Base-by-base conservation (phyloP, 2,888 invertebrate species). In the Apantesis nais region DNA sequence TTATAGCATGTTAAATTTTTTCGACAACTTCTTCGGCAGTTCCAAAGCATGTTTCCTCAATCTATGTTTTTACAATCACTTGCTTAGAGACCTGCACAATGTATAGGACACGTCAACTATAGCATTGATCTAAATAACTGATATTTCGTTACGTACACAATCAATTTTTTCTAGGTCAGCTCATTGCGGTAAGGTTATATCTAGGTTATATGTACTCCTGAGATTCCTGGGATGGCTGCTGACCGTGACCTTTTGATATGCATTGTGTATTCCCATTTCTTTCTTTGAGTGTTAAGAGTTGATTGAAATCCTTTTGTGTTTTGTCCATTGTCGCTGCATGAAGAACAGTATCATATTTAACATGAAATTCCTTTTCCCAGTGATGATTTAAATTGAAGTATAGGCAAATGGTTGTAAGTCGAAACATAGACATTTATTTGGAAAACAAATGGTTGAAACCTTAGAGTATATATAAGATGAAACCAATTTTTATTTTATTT, bases 41-140 rank as follows among this genome's bases (percentile, higher is more conserved):
- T 85, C 85, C 83, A 82, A 88, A 88, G 94, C 93, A 93, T 93
- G 93, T 92, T 90, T 92, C 91, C 91, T 91, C 88, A 78, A 81
- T 88, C 78, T 78, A 76, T 85, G 83, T 87, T 86, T 86, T 86
- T 91, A 89, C 88, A 87, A 88, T 87, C 87, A 89, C 89, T 91
- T 85, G 91, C 90, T 92, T 91, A 78, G 60, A 67, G 44, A 68
- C 82, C 82, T 78, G 88, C 88, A 86, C 87, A 83, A 48, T 74
- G 70, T 78, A 62, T 68, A 31, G 68, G 65, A 37, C 25, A 48
- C 62, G 68, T 44, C 67, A 41, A 73, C 78, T 73, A 72, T 22
- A 19, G 34, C 69, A 31, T 41, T 25, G n/a, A 55, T 37, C 55
- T 39, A 25, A 64, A 29, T 29, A 55, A n/a, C 29, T 60, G 22